phyloP scores from a whole-genome alignment of 2,797 vertebrate species.

The Alca torda region DNA sequence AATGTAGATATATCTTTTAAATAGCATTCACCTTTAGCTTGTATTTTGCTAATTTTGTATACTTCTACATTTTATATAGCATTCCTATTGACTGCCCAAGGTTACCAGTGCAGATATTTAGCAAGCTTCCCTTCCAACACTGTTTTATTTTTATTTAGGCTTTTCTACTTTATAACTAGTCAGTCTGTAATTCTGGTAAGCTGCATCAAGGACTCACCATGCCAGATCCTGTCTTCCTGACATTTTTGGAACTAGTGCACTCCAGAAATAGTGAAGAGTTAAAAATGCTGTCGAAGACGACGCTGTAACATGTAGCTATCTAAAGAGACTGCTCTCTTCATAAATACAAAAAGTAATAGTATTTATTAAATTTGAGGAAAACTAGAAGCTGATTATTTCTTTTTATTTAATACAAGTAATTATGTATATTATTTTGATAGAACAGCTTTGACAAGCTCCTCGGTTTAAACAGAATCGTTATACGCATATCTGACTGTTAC shows the following conservation, averaged over 20 bases:
- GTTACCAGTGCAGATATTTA: neutral
- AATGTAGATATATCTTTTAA: neutral
- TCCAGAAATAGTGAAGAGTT: conserved; percentile 14
- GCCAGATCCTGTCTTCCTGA: neutral
- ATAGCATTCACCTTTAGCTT: neutral
- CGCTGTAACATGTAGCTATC: neutral
- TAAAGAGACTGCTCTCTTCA: neutral
- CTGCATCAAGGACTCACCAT: neutral
- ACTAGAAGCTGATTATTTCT: neutral
- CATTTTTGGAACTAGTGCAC: neutral
- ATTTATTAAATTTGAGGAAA: neutral
- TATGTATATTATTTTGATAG: neutral
- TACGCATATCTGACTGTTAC: conserved; percentile 13
- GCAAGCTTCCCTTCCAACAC: neutral
- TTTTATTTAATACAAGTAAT: neutral
- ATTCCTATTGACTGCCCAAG: neutral
- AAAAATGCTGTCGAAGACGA: neutral
- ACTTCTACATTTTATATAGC: neutral
- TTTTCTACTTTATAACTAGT: neutral
- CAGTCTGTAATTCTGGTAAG: neutral
- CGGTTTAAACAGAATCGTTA: conserved; percentile 24
- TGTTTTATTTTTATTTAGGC: neutral
- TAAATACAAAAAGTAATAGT: neutral
- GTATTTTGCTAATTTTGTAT: neutral
- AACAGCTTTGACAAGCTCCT: conserved; percentile 25